Evolutionary conservation across 2,113 vertebrate species (phyloP).

Genomic region (Hippocampus zosterae): DNA sequence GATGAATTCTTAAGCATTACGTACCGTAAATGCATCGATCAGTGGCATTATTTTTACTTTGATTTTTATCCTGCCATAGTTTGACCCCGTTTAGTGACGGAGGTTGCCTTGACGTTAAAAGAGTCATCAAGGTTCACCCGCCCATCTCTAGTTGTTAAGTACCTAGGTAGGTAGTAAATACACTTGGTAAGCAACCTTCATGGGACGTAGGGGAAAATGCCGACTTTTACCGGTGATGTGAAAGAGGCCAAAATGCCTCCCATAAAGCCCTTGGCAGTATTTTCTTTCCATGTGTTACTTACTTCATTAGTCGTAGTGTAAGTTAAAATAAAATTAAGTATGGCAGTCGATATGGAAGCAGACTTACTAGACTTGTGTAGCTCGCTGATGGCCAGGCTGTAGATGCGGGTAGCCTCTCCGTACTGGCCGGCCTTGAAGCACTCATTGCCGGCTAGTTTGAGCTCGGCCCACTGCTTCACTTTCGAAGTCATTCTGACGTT

Average conservation of each 20-base stretch:
- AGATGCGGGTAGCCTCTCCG: slow-evolving; percentile 76
- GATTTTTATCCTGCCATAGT: no score
- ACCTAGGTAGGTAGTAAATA: no score
- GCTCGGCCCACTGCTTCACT: slow-evolving; percentile 62
- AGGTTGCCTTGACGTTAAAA: no score
- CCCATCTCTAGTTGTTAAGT: no score
- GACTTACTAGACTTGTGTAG: slow-evolving; percentile 75
- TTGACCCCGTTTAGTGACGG: no score
- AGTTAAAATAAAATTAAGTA: neutral
- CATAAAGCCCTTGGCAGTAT: neutral
- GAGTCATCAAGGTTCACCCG: no score
- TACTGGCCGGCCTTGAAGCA: slow-evolving; percentile 87
- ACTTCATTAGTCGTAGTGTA: neutral
- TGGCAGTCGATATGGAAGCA: neutral
- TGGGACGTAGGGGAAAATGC: neutral
- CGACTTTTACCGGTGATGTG: neutral
- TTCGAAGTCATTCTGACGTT: slow-evolving; percentile 72
- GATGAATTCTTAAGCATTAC: no score
- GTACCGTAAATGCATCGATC: no score
- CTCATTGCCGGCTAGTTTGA: slow-evolving; percentile 83
- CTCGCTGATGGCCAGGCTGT: slow-evolving; percentile 77
- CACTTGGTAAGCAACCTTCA: neutral
- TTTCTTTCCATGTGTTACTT: neutral
- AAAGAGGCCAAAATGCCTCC: neutral
- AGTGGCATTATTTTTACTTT: no score